Conservation (phyloP, 2,888 invertebrate species). For the Villa cingulata region DNA sequence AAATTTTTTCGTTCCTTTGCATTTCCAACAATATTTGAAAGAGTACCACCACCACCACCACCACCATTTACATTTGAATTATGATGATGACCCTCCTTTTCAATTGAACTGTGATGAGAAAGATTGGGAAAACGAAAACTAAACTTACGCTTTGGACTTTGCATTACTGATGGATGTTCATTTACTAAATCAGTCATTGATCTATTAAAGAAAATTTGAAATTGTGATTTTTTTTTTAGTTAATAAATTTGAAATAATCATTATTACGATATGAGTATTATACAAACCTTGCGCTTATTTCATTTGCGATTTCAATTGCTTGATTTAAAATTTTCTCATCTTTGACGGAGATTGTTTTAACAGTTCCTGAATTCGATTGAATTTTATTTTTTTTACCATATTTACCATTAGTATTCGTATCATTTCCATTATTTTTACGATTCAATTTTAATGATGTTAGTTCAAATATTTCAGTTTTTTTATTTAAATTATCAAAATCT, state of each 20-base stretch:
- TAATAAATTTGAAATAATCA: not conserved
- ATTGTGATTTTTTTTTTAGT: not conserved
- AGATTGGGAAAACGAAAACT: constrained; percentile 56
- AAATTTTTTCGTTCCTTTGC: constrained; percentile 56
- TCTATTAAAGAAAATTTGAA: constrained; percentile 18
- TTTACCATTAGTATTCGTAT: constrained; percentile 26
- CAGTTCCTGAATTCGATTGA: constrained; percentile 36
- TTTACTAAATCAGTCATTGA: constrained; percentile 48
- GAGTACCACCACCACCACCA: constrained; percentile 36
- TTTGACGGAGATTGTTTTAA: constrained; percentile 87
- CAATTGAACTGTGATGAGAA: constrained; percentile 22
- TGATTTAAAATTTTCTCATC: constrained; percentile 84
- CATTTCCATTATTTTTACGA: constrained; percentile 20
- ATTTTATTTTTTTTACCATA: constrained; percentile 28
- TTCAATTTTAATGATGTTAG: constrained; percentile 38
- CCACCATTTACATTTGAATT: constrained; percentile 23
- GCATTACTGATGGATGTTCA: constrained; percentile 43
- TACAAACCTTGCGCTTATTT: constrained; percentile 60
- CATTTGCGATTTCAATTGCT: constrained; percentile 86
- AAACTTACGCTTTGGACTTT: constrained; percentile 61
- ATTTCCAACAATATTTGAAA: no score
- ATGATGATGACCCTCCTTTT: constrained; percentile 15
- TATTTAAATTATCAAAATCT: constrained; percentile 44
- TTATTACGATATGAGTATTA: not conserved
- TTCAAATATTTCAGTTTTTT: constrained; percentile 56